These are phyloP conservation scores for Proales similis DNA, from an alignment of 1,140 invertebrate species.

Conservation along the genomic window DNA sequence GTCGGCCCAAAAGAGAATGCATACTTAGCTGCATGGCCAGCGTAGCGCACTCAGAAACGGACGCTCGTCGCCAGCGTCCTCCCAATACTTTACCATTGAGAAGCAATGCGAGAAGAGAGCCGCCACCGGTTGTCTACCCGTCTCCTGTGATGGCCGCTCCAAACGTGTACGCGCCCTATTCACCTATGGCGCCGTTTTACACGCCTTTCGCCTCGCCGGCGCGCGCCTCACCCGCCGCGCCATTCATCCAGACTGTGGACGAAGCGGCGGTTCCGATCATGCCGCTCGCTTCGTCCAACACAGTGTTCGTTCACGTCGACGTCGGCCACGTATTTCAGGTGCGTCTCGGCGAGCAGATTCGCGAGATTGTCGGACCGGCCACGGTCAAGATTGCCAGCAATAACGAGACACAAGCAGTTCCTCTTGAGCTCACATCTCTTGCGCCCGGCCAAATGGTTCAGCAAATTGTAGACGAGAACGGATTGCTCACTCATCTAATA, in stretches of 20 bases:
- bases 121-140: too few species aligned
- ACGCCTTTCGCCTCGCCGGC: too few species aligned
- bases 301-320: slow-evolving; percentile 22
- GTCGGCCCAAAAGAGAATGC: too few species aligned
- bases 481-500: slow-evolving; percentile 74
- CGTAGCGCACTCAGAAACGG: too few species aligned
- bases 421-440: slow-evolving; percentile 78
- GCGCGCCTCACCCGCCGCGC: too few species aligned
- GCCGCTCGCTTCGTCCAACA: slow-evolving; percentile 31
- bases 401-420: slow-evolving; percentile 63
- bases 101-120: too few species aligned
- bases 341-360: slow-evolving; percentile 34
- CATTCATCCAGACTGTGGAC: neutral
- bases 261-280: slow-evolving; percentile 27
- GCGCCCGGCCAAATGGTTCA: slow-evolving; percentile 73
- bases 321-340: slow-evolving; percentile 34
- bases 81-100: too few species aligned
- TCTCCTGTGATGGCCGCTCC: too few species aligned
- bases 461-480: slow-evolving; percentile 78
- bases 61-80: too few species aligned
- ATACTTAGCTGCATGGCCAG: too few species aligned
- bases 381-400: slow-evolving; percentile 76
- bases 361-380: slow-evolving; percentile 59
- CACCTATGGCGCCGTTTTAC: too few species aligned
- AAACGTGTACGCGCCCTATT: too few species aligned